Evolutionary conservation across 2,797 vertebrate genomes (phyloP).

Genomic region (Sebastes taczanowskii): DNA sequence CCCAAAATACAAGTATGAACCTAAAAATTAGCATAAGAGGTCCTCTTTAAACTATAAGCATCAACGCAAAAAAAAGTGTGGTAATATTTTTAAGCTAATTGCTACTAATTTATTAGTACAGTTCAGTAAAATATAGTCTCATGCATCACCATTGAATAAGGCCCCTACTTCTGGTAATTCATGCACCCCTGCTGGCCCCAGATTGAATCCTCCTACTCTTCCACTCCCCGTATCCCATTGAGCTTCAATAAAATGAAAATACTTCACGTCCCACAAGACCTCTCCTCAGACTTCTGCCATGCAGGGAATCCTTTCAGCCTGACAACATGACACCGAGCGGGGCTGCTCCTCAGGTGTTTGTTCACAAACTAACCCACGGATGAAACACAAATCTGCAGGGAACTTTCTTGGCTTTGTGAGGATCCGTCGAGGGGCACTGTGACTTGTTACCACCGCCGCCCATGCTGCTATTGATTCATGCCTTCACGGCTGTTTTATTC

Average conservation of each 20-base stretch:
- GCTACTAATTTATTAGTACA: not conserved
- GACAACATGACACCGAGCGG: conserved; percentile 21
- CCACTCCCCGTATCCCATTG: not conserved
- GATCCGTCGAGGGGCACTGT: not conserved
- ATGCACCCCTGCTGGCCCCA: conserved; percentile 12
- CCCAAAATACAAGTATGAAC: too few relatives aligned
- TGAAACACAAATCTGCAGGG: conserved; percentile 17
- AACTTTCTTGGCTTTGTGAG: conserved; percentile 7
- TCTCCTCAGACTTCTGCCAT: conserved; percentile 22
- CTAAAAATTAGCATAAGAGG: too few relatives aligned
- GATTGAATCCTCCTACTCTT: conserved; percentile 11
- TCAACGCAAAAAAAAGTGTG: not conserved
- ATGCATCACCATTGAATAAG: not conserved
- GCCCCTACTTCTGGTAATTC: not conserved
- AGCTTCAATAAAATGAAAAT: conserved; percentile 21
- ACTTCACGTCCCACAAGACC: conserved; percentile 12
- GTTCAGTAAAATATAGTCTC: not conserved
- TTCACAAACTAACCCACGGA: conserved; percentile 24
- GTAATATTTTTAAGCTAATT: not conserved
- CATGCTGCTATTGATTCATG: conserved; percentile 1
- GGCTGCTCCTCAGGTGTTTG: conserved; percentile 27
- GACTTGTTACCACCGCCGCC: not conserved
- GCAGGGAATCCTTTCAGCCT: conserved; percentile 33
- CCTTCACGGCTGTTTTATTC: conserved; percentile 1
- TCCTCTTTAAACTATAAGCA: not conserved